These are phyloP conservation scores for Drosophila barbarae DNA, from an alignment of 2,888 invertebrate species.

Conservation along the genomic window DNA sequence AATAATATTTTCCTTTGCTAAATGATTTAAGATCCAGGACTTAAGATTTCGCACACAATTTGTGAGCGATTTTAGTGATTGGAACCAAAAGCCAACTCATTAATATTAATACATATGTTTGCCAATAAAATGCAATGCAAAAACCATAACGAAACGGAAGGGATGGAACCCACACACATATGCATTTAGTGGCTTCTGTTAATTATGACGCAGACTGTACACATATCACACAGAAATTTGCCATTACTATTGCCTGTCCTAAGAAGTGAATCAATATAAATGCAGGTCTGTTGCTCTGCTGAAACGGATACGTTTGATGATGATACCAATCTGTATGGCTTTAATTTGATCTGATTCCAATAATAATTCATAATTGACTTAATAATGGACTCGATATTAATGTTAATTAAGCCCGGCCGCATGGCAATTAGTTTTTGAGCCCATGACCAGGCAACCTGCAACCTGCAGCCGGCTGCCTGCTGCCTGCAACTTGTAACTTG, in stretches of 20 bases:
- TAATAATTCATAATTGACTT: constrained; percentile 54
- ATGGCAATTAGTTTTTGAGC: constrained; percentile 31
- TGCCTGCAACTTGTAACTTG: constrained; percentile 6
- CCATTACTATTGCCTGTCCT: constrained; percentile 12
- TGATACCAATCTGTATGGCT: constrained; percentile 7
- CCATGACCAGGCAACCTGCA: constrained; percentile 2
- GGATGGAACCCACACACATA: constrained; percentile 1
- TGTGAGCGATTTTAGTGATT: not conserved
- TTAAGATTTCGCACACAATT: not conserved
- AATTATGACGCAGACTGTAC: constrained; percentile 44
- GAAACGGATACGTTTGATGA: constrained; percentile 13
- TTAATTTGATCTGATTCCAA: constrained; percentile 39
- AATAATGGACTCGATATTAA: constrained; percentile 46
- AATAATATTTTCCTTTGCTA: not conserved
- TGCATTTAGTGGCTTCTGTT: constrained; percentile 35
- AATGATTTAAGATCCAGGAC: not conserved
- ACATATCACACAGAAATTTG: not conserved
- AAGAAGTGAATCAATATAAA: constrained; percentile 4
- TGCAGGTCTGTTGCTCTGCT: not conserved
- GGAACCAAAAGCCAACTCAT: constrained; percentile 10
- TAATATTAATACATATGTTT: constrained; percentile 25
- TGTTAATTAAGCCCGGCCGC: constrained; percentile 45
- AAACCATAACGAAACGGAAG: not conserved
- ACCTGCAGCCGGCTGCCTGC: constrained; percentile 1
- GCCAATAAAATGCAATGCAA: constrained; percentile 5